Evolutionary conservation across 35 echinoderm and acorn worm species (phyloP).

Genomic region (Apostichopus parvimensis): DNA sequence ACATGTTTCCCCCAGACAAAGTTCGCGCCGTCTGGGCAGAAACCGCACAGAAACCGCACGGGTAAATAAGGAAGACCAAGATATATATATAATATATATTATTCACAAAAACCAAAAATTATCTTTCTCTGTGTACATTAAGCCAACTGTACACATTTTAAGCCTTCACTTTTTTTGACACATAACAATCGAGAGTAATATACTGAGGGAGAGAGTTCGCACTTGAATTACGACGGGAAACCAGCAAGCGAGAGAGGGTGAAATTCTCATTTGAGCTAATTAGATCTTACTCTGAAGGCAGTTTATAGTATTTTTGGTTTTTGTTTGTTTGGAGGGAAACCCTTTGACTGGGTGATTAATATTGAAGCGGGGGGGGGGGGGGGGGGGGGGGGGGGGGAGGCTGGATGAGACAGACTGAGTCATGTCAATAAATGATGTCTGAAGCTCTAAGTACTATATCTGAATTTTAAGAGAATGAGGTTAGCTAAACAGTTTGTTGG

Average conservation of each 20-base stretch:
- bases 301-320: not conserved
- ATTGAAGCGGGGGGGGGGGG: no score
- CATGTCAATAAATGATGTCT: constrained; percentile 32
- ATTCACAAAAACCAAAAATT: no score
- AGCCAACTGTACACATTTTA: no score
- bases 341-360: not conserved
- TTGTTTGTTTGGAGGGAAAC: not conserved
- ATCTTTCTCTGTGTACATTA: no score
- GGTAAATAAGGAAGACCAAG: no score
- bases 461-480: not conserved
- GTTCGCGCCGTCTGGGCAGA: no score
- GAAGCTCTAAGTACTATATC: not conserved
- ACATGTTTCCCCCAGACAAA: no score
- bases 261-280: constrained; percentile 30
- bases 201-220: not conserved
- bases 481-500: not conserved
- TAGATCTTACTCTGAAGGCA: not conserved
- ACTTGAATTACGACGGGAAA: constrained; percentile 2
- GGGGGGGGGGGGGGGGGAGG: not conserved
- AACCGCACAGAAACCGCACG: no score
- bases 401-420: constrained; percentile 5
- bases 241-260: not conserved
- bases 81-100: no score
- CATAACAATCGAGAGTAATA: no score
- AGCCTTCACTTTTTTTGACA: no score